Evolutionary conservation across 2,113 vertebrate genomes (phyloP), one percentile per base, ranked within the genome.

Genomic region (Peromyscus californicus): DNA sequence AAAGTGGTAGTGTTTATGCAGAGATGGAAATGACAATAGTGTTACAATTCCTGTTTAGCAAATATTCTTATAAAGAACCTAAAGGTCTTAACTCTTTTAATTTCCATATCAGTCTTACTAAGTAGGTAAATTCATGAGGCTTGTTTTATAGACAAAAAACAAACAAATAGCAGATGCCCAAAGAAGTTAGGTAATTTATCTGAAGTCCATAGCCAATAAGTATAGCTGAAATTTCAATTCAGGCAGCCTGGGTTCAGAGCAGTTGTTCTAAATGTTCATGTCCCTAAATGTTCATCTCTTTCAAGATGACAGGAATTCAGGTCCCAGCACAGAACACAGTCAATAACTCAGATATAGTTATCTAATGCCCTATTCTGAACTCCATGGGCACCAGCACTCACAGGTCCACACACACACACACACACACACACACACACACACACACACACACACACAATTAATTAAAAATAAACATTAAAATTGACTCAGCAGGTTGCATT

Each of bases 211-310:
- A 88, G 70, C 45, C 94, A 88, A 93, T 89, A 94, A 82, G 29
- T 54, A 93, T 75, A 97, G 84, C 33, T 90, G 33, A 31, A 96
- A 95, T 94, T 89, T 94, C 89, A 95, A 96, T 26, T 96, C n/a
- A 92, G 51, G 33, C 51, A 76, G 61, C 10, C 10, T 78, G 36
- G 19, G 16, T 85, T 93, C 76, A 82, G 87, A 75, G 54, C 22
- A 33, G 59, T 88, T 79, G 48, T 24, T 74, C 69, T 45, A 83
- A 69, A 91, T 51, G 54, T 72, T 22, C 21, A 31, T n/a, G 36
- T 63, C 9, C 39, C 84, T 54, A 33, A 51, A 51, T 51, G 51
- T 51, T 51, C 51, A 51, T 11, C 86, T 65, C 75, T 54, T 45
- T 79, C 22, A 85, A 97, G 82, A 84, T 85, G 85, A 83, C 21